phyloP scores from a whole-genome alignment of 2,888 invertebrate genomes.

The Koerneria pararmatus region DNA sequence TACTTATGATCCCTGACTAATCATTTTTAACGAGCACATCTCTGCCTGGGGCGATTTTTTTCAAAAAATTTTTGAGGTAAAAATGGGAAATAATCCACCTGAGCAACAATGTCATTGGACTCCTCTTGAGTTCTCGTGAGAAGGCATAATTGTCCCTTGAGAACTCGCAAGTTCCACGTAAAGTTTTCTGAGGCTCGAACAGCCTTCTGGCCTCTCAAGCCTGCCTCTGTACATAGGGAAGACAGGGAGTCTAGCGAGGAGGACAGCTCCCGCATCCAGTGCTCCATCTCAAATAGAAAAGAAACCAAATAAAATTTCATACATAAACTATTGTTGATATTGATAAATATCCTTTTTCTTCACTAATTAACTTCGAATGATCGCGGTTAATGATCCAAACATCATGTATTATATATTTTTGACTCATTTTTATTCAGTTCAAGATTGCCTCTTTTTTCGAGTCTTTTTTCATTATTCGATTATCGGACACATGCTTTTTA shows the following conservation, averaged over 20 bases:
- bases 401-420: too few species aligned
- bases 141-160: slow-evolving; percentile 66
- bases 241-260: slow-evolving; percentile 63
- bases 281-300: slow-evolving; percentile 47
- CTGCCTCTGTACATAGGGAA: slow-evolving; percentile 61
- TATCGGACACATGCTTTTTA: too few species aligned
- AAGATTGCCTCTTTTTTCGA: too few species aligned
- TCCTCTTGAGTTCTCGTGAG: slow-evolving; percentile 64
- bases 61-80: neutral
- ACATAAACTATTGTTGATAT: too few species aligned
- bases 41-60: neutral
- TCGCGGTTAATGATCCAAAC: too few species aligned
- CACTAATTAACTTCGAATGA: neutral
- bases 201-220: slow-evolving; percentile 55
- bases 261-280: slow-evolving; percentile 50
- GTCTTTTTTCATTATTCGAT: too few species aligned
- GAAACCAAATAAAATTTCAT: too few species aligned
- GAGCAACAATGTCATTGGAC: slow-evolving; percentile 64
- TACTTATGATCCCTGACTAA: too few species aligned
- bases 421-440: neutral
- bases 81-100: slow-evolving; percentile 59
- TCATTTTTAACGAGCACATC: too few species aligned
- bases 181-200: slow-evolving; percentile 64
- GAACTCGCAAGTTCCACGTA: slow-evolving; percentile 66
- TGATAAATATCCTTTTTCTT: slow-evolving; percentile 1